Base-by-base conservation (phyloP, 1,140 invertebrate species). In the Pissodes strobi region DNA sequence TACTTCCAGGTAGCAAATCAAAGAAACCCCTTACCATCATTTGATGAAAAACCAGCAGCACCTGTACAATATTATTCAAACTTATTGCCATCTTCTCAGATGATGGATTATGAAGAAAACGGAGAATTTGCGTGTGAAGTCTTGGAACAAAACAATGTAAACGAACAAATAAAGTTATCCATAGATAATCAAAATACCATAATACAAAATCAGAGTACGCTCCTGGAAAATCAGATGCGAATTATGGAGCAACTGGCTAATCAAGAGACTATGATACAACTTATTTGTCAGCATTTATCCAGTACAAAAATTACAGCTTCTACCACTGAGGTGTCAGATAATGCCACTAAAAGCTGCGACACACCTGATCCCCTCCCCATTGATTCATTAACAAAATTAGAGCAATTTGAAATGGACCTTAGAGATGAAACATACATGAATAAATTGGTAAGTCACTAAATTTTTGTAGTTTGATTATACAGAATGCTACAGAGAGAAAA, bases 391-490 rank as follows among this genome's bases (percentile, higher is more conserved):
- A 17, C 15, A 4, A 41, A 41, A 17, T 17, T 41, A 17, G 39
- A 41, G 13, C 39, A 41, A 41, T 17, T 41, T 41, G 39, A 41
- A 17, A 41, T 41, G 6, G 39, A 41, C 39, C 39, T 41, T 8
- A 34, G 30, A 34, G 30, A 34, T 8, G 30, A 34, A 34, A 34
- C 30, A 8, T 34, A 34, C 30, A 41, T 41, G 39, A 41, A 41
- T 41, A 41, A 41, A 8, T n/a, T 41, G 39, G 39, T 41, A 41
- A 41, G 39, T n/a, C n/a, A n/a, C n/a, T n/a, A n/a, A n/a, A n/a
- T n/a, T n/a, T n/a, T n/a, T n/a, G n/a, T n/a, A n/a, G n/a, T n/a
- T n/a, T n/a, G n/a, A n/a, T n/a, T n/a, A n/a, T n/a, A n/a, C n/a
- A n/a, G n/a, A n/a, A n/a, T n/a, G n/a, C n/a, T n/a, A n/a, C n/a